Conservation (phyloP, 2,888 invertebrate genomes). For the Agrochola lychnidis region DNA sequence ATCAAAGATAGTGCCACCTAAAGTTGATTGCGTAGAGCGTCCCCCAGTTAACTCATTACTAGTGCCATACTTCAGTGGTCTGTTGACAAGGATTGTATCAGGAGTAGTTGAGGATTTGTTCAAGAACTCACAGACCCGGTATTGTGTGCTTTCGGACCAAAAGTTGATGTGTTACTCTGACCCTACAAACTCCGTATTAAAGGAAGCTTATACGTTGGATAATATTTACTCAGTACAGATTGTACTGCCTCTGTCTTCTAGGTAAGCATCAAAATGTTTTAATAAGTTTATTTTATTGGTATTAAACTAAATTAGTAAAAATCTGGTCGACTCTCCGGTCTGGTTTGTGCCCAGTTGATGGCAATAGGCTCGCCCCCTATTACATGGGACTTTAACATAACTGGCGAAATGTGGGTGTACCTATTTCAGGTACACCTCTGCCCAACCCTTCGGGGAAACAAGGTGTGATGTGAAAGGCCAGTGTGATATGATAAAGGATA, state of each 20-base stretch:
- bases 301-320: background rate
- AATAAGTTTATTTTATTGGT: background rate
- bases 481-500: conserved; percentile 2
- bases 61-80: conserved; percentile 90
- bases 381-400: no score
- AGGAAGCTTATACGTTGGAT: conserved; percentile 93
- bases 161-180: conserved; percentile 94
- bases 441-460: no score
- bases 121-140: conserved; percentile 94
- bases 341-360: no score
- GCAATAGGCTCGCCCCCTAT: no score
- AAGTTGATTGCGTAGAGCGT: conserved; percentile 83
- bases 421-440: no score
- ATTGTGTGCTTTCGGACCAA: conserved; percentile 93
- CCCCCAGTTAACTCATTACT: conserved; percentile 88
- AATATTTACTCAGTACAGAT: conserved; percentile 92
- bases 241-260: conserved; percentile 89
- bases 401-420: no score
- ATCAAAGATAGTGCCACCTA: conserved; percentile 71
- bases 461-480: no score
- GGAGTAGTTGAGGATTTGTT: conserved; percentile 93
- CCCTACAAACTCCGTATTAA: conserved; percentile 92
- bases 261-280: conserved; percentile 73
- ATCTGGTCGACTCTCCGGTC: no score
- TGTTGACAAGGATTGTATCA: conserved; percentile 90